Evolutionary conservation across 2,797 vertebrate species (phyloP), one percentile per base, ranked within the genome.

Genomic region (Sibirionetta formosa): DNA sequence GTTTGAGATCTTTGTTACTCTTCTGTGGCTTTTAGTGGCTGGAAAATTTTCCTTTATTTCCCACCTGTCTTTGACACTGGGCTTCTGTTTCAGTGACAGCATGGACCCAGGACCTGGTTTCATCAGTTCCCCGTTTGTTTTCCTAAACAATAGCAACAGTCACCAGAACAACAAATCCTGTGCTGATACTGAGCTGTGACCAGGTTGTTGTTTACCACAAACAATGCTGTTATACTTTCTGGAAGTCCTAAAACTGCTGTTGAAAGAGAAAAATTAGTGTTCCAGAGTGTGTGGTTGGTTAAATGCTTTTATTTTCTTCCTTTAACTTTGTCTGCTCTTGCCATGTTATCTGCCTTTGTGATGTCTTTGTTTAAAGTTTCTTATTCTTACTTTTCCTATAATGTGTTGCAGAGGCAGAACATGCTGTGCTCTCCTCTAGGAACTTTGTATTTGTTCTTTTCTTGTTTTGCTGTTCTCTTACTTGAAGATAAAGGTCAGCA

Each of bases 401-500:
- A 80, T 17, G 51, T 33, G 53, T 63, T 90, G 36, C 36, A 82
- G 56, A 77, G 57, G 57, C 31, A 82, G 90, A 26, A 77, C 70
- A 75, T 80, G 64, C 44, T 94, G 60, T 71, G 77, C 36, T 88
- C 5, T 72, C 64, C 53, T 91, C 88, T 82, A 93, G 68, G 86
- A 95, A 75, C 86, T 90, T 71, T 56, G 27, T 29, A 63, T 90
- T 94, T 95, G 40, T 78, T 80, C 73, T 90, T 84, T 73, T 73
- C 77, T 79, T 93, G 18, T 90, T 94, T 90, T 88, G 63, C 73
- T 84, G 80, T 72, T 88, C 58, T 73, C 80, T 77, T 66, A 60
- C 81, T 87, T 72, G n/a, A 63, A 91, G 71, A 82, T 86, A 94
- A 96, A 97, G 90, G 90, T 95, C 95, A 93, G 66, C 44, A 14